phyloP scores from a whole-genome alignment of 1,140 invertebrate species.

The Bombus pyrosoma region DNA sequence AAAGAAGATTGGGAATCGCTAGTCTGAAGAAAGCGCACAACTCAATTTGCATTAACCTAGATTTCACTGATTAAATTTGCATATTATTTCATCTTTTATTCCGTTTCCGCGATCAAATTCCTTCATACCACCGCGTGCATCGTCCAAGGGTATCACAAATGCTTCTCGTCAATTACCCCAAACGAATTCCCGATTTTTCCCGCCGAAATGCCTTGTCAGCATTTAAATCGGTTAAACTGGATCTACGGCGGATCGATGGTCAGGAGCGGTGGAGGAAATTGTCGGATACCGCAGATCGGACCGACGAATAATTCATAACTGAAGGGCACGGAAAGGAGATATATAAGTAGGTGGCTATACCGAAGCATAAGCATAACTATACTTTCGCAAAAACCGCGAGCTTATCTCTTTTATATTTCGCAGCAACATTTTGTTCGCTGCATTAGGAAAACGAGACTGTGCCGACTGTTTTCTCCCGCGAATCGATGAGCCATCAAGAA shows the following conservation, averaged over 20 bases:
- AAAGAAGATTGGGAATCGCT: too few relatives aligned
- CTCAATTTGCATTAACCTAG: background rate
- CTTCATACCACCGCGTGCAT: too few relatives aligned
- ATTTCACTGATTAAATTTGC: background rate
- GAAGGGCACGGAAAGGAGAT: background rate
- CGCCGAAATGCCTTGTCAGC: background rate
- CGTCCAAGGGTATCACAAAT: background rate
- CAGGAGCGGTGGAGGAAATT: background rate
- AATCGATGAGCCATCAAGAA: background rate
- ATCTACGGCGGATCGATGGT: background rate
- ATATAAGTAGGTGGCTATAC: background rate
- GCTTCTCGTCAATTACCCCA: background rate
- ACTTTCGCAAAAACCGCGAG: background rate
- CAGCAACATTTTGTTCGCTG: constrained; percentile 26
- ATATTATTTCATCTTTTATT: background rate
- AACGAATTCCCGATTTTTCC: background rate
- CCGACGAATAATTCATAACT: background rate
- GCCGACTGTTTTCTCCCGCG: background rate
- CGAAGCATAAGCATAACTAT: background rate
- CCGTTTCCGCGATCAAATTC: background rate
- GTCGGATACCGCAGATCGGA: background rate
- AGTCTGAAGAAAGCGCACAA: background rate
- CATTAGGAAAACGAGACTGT: background rate
- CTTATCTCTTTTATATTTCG: constrained; percentile 49
- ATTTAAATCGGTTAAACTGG: too few relatives aligned